Evolutionary conservation across 2,888 invertebrate genomes (phyloP).

Genomic region (Dryadula phaetusa): DNA sequence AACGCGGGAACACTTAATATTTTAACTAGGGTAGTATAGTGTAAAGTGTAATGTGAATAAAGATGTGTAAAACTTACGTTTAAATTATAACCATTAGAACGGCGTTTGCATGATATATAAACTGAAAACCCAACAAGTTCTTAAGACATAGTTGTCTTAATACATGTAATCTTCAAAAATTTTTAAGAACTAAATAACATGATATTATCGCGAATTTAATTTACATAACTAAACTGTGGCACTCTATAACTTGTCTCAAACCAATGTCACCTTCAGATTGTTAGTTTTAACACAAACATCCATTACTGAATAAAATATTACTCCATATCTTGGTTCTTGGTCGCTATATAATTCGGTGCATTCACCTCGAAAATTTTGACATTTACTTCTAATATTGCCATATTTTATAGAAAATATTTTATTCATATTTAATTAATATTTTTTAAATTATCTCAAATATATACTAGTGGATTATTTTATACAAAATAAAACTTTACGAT

Average conservation of each 20-base stretch:
- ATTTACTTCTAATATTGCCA: background rate
- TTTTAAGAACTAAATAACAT: slow-evolving; percentile 19
- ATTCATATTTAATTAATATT: background rate
- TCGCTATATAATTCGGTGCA: slow-evolving; percentile 30
- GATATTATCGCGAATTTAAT: slow-evolving; percentile 1
- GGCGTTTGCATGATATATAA: slow-evolving; percentile 27
- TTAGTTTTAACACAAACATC: slow-evolving; percentile 52
- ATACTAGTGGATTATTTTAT: too few species aligned
- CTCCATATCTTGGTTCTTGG: slow-evolving; percentile 43
- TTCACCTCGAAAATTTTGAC: slow-evolving; percentile 35
- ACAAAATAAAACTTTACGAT: too few species aligned
- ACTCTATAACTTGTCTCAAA: slow-evolving; percentile 32
- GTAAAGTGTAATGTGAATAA: background rate
- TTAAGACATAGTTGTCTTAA: slow-evolving; percentile 16
- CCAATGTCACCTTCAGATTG: slow-evolving; percentile 48
- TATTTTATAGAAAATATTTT: background rate
- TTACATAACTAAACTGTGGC: slow-evolving; percentile 15
- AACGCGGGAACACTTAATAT: slow-evolving; percentile 18
- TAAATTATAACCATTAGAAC: background rate
- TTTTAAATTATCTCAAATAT: background rate
- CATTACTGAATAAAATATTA: slow-evolving; percentile 54
- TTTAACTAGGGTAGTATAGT: background rate
- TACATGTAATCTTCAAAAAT: slow-evolving; percentile 17
- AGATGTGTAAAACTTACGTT: slow-evolving; percentile 1
- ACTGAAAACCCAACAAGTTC: background rate